Base-by-base conservation (phyloP, 2,888 invertebrate genomes). In the Mythimna loreyi region DNA sequence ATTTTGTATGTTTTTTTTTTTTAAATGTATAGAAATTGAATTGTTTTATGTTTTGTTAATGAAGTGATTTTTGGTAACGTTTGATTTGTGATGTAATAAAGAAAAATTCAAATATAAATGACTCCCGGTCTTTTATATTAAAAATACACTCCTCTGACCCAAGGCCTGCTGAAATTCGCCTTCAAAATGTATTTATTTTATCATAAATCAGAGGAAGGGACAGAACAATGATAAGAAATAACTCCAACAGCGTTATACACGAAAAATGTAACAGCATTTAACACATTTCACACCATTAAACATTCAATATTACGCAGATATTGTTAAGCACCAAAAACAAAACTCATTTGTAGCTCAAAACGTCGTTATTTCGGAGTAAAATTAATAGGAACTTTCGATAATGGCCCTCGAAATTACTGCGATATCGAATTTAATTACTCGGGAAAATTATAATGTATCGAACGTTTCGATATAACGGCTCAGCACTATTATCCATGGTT, bases 381-480 rank as follows among this genome's bases (percentile, higher is more conserved):
- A 77, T 77, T 76, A 81, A 79, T 63, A 61, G 62, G 62, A 73
- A 80, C 40, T 63, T 77, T 63, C 60, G 50, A 49, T 80, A 81
- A 74, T 69, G 83, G 81, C 73, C 73, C 65, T 64, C 67, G 75
- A 73, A 80, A 84, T 83, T 84, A 82, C 79, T 55, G 63, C 78
- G 79, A 85, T 87, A 87, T 87, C 84, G 75, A 85, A 86, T 86
- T 88, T 89, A 88, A 88, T 89, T 86, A 85, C 80, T 73, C 67
- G 63, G 50, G 62, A 65, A 81, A 74, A 78, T 80, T 67, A 76
- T 72, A 68, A 67, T 80, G 60, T 64, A 68, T 67, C 67, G 56
- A 75, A 28, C 75, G 53, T 70, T 77, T 76, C 45, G 68, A 50
- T 67, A 45, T 73, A 73, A 73, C 28, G 30, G 66, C 61, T 45